Base-by-base conservation (phyloP, 1,140 invertebrate genomes). In the Sitobion miscanthi region DNA sequence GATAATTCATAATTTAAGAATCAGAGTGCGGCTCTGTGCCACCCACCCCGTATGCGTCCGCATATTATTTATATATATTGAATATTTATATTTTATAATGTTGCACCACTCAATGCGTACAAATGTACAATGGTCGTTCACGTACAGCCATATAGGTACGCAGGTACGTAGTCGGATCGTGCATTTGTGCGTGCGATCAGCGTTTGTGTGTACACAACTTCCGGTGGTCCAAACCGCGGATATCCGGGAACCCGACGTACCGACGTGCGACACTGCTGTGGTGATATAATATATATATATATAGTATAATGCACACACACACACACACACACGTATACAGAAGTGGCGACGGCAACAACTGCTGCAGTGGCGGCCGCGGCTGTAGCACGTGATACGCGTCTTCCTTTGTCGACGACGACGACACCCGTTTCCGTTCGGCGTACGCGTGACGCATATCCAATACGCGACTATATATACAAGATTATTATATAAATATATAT, bases 151-250 rank as follows among this genome's bases (percentile, higher is more conserved):
- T 47, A 47, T 47, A 47, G 45, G 45, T 47, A 62, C 77, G 77
- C 14, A 77, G 62, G 57, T 30, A 30, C 0, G 38, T 7, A 57
- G 6, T 77, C 57, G 89, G 20, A 57, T 90, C 25, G 42, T 77
- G 42, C 30, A 17, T 52, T 52, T 38, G 42, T 77, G 42, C 42
- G 14, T 52, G 14, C 86, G 86, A 20, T 69, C 62, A 14, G 25
- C 20, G 30, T 89, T 14, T 89, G 49, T 54, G 49, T 54, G 62
- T 30, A 20, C 42, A 45, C 23, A n/a, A 91, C 62, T 91, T 91
- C 90, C 90, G 90, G 42, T 35, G 14, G 62, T 91, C 90, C 90
- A 91, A 77, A 91, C 90, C 90, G 62, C 90, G 90, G 90, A 91
- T 91, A 91, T 91, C 90, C 90, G 90, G 90, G 35, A 35, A 57